A percentile compares a stretch with the other conserved stretches of the same genome.
Conservation (phyloP, 2,113 vertebrate species). For the Tor tambroides region DNA sequence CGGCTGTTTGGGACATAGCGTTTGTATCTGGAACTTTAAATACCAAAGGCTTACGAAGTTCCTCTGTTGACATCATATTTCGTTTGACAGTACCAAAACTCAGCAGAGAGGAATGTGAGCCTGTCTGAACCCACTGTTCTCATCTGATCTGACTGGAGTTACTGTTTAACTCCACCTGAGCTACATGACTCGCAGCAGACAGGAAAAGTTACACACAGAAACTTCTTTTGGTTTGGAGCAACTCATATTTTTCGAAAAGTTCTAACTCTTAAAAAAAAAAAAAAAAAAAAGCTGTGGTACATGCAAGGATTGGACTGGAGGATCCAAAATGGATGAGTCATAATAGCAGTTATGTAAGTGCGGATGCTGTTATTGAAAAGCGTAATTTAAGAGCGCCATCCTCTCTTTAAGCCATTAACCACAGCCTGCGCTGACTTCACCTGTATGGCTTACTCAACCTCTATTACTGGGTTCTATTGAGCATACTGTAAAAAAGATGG, state of each 20-base stretch:
- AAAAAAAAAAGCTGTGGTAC: background rate
- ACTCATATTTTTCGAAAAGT: background rate
- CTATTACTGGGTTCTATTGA: background rate
- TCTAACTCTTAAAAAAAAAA: background rate
- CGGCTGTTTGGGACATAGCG: background rate
- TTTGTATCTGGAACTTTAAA: slow-evolving; percentile 3
- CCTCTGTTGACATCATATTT: background rate
- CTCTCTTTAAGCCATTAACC: slow-evolving; percentile 36
- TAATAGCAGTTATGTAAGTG: slow-evolving; percentile 22
- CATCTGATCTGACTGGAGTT: slow-evolving; percentile 2
- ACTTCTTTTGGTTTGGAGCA: background rate
- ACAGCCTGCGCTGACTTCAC: background rate
- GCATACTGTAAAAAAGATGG: background rate
- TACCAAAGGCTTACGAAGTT: background rate
- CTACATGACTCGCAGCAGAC: background rate
- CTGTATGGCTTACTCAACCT: slow-evolving; percentile 6
- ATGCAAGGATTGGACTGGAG: no score
- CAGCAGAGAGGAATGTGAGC: slow-evolving; percentile 8
- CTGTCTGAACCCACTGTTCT: background rate
- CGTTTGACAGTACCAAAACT: background rate
- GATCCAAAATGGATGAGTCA: slow-evolving; percentile 35
- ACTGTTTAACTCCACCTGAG: slow-evolving; percentile 42
- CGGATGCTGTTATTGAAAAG: background rate
- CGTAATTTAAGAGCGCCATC: background rate
- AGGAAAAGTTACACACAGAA: background rate